Conservation (phyloP, 2,888 invertebrate species). For the Zeuzera pyrina region DNA sequence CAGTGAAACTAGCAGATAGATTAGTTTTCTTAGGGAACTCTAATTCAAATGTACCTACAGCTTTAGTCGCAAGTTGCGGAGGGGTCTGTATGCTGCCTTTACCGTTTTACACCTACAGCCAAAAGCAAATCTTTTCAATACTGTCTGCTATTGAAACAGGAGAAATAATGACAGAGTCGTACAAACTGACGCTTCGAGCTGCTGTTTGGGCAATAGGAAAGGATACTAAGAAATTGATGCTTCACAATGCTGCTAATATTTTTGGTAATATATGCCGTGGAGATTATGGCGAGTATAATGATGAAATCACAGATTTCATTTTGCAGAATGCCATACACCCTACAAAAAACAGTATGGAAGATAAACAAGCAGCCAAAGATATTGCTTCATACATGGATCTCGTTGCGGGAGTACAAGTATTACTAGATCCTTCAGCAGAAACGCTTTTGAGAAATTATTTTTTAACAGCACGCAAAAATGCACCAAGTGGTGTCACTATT, state of each 20-base stretch:
- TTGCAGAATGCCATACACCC: constrained; percentile 36
- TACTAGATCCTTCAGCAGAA: constrained; percentile 34
- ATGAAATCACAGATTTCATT: constrained; percentile 44
- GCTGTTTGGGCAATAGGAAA: constrained; percentile 59
- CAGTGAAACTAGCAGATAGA: constrained; percentile 38
- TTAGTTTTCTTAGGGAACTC: constrained; percentile 33
- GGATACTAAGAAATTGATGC: constrained; percentile 45
- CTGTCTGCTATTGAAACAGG: constrained; percentile 45
- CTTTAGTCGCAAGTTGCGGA: constrained; percentile 41
- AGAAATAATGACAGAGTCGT: constrained; percentile 30
- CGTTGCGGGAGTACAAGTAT: constrained; percentile 40
- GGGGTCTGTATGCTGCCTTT: constrained; percentile 49
- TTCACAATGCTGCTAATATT: constrained; percentile 45
- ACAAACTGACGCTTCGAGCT: constrained; percentile 31
- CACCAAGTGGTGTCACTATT: constrained; percentile 35
- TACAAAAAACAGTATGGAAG: constrained; percentile 25
- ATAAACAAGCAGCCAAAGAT: constrained; percentile 34
- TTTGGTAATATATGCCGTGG: constrained; percentile 52
- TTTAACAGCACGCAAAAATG: constrained; percentile 48
- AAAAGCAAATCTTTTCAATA: constrained; percentile 37
- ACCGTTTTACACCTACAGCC: constrained; percentile 47
- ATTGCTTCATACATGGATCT: constrained; percentile 40
- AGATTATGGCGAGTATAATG: constrained; percentile 41
- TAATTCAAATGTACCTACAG: constrained; percentile 28
- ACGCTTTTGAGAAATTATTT: constrained; percentile 45